A percentile compares a stretch with the other conserved stretches of the same genome.
phyloP scores from a whole-genome alignment of 1,140 invertebrate genomes.

The Nautilus pompilius region DNA sequence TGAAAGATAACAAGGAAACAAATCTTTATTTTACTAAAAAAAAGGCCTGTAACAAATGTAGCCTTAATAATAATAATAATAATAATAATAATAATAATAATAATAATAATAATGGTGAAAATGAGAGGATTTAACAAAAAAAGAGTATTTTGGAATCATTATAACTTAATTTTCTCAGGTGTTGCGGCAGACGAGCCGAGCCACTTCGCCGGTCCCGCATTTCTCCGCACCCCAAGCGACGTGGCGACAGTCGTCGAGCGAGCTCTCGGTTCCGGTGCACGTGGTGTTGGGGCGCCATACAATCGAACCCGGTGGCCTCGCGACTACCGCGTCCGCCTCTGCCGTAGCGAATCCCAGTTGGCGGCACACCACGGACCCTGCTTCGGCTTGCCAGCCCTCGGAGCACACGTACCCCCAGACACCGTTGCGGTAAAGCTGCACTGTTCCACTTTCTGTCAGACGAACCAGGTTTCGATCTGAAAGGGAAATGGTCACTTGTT shows the following conservation, averaged over 20 bases:
- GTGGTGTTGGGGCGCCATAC: slow-evolving; percentile 89
- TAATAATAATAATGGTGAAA: too few relatives aligned
- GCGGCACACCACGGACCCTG: slow-evolving; percentile 77
- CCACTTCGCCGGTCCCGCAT: too few relatives aligned
- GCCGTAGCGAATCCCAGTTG: slow-evolving; percentile 30
- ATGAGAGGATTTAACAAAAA: too few relatives aligned
- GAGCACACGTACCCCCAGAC: slow-evolving; percentile 88
- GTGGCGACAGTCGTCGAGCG: slow-evolving; percentile 72
- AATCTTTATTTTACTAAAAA: too few relatives aligned
- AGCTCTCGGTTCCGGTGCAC: slow-evolving; percentile 75
- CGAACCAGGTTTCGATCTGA: slow-evolving; percentile 30
- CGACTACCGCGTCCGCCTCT: slow-evolving; percentile 1
- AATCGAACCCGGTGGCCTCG: slow-evolving; percentile 3
- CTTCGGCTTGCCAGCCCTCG: slow-evolving; percentile 82
- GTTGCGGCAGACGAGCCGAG: too few relatives aligned
- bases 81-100: too few relatives aligned
- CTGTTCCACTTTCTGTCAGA: slow-evolving; percentile 12
- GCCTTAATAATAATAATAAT: too few relatives aligned
- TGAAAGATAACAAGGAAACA: too few relatives aligned
- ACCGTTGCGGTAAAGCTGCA: slow-evolving; percentile 81
- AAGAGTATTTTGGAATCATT: too few relatives aligned
- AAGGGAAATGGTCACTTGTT: background rate
- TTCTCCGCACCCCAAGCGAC: too few relatives aligned
- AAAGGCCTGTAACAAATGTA: too few relatives aligned
- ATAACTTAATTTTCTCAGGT: too few relatives aligned